Conservation (phyloP, 2,113 vertebrate genomes). For the Antigone vipio region DNA sequence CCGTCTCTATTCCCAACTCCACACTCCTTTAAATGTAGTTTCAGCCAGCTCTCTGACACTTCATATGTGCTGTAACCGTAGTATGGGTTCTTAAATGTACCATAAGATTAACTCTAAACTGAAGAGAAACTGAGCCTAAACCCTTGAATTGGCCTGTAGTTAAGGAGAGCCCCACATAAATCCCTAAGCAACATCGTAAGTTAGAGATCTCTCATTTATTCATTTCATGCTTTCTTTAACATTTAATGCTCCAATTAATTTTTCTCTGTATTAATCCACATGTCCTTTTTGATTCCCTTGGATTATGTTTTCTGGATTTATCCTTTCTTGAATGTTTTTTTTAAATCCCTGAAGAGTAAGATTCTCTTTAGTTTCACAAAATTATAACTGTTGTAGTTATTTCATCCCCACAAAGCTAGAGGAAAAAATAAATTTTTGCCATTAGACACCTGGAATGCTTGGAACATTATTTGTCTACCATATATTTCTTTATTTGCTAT, state of each 20-base stretch:
- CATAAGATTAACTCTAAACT: not conserved
- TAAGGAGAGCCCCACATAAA: not conserved
- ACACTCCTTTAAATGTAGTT: not conserved
- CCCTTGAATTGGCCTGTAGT: not conserved
- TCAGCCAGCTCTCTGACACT: not conserved
- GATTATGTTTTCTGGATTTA: slow-evolving; percentile 8
- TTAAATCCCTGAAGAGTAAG: not conserved
- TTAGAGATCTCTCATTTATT: slow-evolving; percentile 1
- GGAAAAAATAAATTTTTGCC: not conserved
- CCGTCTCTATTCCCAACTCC: not conserved
- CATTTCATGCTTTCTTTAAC: slow-evolving; percentile 33
- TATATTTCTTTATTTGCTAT: not conserved
- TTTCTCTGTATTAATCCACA: not conserved
- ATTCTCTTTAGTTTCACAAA: not conserved
- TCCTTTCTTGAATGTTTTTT: not conserved
- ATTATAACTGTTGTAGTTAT: not conserved
- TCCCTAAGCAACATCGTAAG: not conserved
- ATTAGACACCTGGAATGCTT: not conserved
- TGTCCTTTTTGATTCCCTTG: slow-evolving; percentile 18
- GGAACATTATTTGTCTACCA: not conserved
- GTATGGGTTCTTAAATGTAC: not conserved
- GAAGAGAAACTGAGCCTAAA: not conserved
- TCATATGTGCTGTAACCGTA: not conserved
- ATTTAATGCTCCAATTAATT: slow-evolving; percentile 37
- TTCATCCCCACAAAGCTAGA: not conserved